phyloP scores from a whole-genome alignment of 2,113 vertebrate species.

The Amphilophus citrinellus region DNA sequence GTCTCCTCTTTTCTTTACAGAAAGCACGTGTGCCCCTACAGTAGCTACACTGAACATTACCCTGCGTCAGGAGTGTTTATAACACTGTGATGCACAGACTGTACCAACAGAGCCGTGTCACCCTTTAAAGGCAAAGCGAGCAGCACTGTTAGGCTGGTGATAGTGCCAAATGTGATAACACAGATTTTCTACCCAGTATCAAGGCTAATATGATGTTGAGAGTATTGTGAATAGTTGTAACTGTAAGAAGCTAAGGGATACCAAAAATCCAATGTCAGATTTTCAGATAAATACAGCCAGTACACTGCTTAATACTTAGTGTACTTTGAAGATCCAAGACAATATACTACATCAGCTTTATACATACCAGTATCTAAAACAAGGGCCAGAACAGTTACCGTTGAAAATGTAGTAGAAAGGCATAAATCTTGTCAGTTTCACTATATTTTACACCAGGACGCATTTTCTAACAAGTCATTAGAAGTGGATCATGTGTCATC shows the following conservation, averaged over 20 bases:
- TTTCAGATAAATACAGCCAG: neutral
- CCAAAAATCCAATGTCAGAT: neutral
- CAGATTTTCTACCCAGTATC: neutral
- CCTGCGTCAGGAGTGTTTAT: slow-evolving; percentile 74
- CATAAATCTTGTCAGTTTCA: neutral
- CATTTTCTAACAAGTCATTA: neutral
- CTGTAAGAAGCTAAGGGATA: neutral
- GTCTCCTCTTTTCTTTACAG: slow-evolving; percentile 52
- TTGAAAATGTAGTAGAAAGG: neutral
- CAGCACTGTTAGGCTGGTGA: slow-evolving; percentile 32
- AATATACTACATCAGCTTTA: neutral
- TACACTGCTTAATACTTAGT: neutral
- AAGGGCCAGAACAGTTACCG: neutral
- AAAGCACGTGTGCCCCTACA: slow-evolving; percentile 42
- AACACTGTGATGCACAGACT: slow-evolving; percentile 47
- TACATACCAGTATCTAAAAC: neutral
- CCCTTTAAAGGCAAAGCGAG: slow-evolving; percentile 74
- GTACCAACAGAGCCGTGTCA: slow-evolving; percentile 52
- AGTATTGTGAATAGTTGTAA: neutral
- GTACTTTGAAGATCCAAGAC: neutral
- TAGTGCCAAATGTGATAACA: slow-evolving; percentile 9
- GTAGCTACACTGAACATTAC: slow-evolving; percentile 62
- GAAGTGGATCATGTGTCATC: neutral
- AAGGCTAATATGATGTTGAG: neutral
- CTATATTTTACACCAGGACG: neutral